Evolutionary conservation across 2,113 vertebrate species (phyloP), one percentile per base, ranked within the genome.

Genomic region (Heteronetta atricapilla): DNA sequence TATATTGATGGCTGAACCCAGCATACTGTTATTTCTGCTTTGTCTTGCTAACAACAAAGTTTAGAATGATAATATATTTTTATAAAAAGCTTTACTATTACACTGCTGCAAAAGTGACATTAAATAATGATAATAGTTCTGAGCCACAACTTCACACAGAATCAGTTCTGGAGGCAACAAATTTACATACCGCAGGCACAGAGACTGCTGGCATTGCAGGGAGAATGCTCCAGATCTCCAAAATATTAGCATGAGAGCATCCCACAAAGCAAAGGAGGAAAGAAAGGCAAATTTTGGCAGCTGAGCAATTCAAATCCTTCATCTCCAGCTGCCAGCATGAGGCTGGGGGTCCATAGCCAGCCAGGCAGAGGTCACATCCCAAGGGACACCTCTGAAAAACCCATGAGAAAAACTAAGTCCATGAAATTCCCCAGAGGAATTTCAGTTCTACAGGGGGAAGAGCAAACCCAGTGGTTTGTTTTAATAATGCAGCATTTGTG

Each of bases 41-140:
- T 98, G 92, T 96, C 85, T 97, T 94, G 95, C 95, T 97, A 97
- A 97, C 94, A 97, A 97, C 90, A 88, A 94, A 96, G 94, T 97
- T 97, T 95, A 91, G 80, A 87, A 95, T 73, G 89, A 97, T 97
- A 97, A 97, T 96, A 78, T 94, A 98, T 98, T 33, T 33, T 96
- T 90, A 81, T 63, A 92, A 95, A 96, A 95, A 96, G 93, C 97
- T 90, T 72, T 92, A 94, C 87, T 94, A 93, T 97, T 95, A 95
- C 1, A 22, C 84, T 70, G 63, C 66, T 53, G 70, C 83, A 86
- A 88, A 92, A 93, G 69, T 82, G 97, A 97, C 96, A 90, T 97
- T 97, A 98, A 98, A 97, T 96, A 96, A 98, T 90, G 94, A 93
- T 97, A 97, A 98, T 93, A 90, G 94, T 81, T 50, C 83, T 94